Evolutionary conservation across 2,797 vertebrate genomes (phyloP).

Genomic region (Anas acuta): DNA sequence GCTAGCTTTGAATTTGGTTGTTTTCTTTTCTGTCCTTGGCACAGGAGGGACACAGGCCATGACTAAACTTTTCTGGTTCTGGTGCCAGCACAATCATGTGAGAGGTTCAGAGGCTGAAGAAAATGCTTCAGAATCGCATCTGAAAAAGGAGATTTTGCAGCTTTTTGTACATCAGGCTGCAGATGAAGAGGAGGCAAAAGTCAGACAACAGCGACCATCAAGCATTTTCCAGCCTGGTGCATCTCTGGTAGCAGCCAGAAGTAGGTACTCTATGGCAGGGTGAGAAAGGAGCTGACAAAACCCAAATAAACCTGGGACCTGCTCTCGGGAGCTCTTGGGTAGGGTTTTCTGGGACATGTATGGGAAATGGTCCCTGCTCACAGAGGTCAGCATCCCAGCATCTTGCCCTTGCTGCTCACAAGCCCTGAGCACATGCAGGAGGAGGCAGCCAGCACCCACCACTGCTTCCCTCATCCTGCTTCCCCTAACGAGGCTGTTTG

Average conservation of each 20-base stretch:
- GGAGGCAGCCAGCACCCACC: no score
- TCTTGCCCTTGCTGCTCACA: no score
- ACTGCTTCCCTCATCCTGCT: background rate
- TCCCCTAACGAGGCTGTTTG: background rate
- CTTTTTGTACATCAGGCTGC: background rate
- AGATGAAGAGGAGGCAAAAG: background rate
- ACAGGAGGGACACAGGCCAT: background rate
- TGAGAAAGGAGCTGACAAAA: no score
- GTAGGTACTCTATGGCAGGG: no score
- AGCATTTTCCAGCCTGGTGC: background rate
- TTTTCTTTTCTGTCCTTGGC: constrained; percentile 40
- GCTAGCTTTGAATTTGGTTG: background rate
- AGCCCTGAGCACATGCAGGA: no score
- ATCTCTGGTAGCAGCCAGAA: background rate
- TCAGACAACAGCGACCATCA: background rate
- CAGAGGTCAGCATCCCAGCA: no score
- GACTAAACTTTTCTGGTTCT: constrained; percentile 46
- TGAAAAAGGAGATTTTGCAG: background rate
- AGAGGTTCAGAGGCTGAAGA: background rate
- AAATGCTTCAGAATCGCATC: background rate
- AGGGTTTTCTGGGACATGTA: no score
- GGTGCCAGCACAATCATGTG: constrained; percentile 13
- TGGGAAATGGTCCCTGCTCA: no score
- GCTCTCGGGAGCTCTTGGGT: no score
- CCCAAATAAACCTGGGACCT: no score